Base-by-base conservation (phyloP, 2,888 invertebrate genomes). In the Pollenia angustigena region DNA sequence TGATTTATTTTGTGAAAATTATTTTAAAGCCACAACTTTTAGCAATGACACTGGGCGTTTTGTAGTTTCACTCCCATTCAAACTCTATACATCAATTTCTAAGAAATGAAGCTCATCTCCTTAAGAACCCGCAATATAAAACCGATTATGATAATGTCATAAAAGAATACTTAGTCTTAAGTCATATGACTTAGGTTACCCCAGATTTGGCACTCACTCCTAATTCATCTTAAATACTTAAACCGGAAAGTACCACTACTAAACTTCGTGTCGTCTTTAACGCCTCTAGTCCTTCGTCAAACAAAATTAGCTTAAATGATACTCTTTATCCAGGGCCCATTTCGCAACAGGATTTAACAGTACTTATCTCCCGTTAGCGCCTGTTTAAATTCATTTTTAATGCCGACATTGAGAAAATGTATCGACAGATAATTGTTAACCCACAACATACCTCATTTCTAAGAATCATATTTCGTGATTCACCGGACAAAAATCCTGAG, bases 191-290 rank as follows among this genome's bases (percentile, higher is more conserved):
- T 40, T 1, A 12, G 40, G 6, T 14, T 14, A 14, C 12, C 8
- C 40, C 14, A 18, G 18, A 18, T 18, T 18, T 18, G 18, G 18
- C 18, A 18, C 18, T 18, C 18, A 18, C 18, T 18, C 18, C 18
- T 18, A 18, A 18, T 18, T 18, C 18, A 7, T 14, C 58, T 50
- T 85, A 82, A 4, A 75, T 87, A 4, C 48, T 88, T 6, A 84
- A 79, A 12, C 81, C 75, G 2, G 79, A 83, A 6, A 75, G 75
- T 23, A 69, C 72, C 11, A 83, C 85, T 9, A 87, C 86, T 8
- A 88, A 85, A 69, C 48, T 87, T 18, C 18, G 18, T 18, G 18
- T 18, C 18, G 18, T 18, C 18, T 18, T 18, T 18, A 18, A 18
- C 18, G 18, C 18, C 18, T 18, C 18, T 18, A 18, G 18, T 1